These are phyloP conservation scores for Chelonus formosanus DNA, from an alignment of 2,888 invertebrate species.

Conservation along the genomic window DNA sequence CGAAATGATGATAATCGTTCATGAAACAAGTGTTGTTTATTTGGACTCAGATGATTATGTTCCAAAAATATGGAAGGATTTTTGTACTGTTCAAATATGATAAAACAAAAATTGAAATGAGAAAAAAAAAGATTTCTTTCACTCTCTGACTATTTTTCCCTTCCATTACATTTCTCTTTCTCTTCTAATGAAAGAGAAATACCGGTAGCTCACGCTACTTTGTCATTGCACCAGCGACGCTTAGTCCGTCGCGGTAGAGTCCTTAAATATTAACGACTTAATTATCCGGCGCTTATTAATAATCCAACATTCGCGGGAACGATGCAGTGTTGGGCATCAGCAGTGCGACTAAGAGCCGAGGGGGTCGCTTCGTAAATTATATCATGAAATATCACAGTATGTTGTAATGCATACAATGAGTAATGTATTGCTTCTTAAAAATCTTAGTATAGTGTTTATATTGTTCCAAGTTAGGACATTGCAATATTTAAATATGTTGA, in stretches of 20 bases:
- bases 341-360: constrained; percentile 31
- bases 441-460: background rate
- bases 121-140: constrained; percentile 11
- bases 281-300: constrained; percentile 59
- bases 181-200: constrained; percentile 22
- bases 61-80: background rate
- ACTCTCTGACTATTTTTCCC: background rate
- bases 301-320: constrained; percentile 45
- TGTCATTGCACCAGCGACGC: constrained; percentile 43
- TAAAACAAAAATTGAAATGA: constrained; percentile 4
- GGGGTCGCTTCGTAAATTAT: constrained; percentile 17
- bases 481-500: no score
- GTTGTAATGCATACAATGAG: constrained; percentile 13
- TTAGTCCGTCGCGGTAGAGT: constrained; percentile 45
- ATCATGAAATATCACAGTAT: constrained; percentile 8
- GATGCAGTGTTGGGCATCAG: constrained; percentile 27
- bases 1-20: no score
- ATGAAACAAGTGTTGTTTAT: no score
- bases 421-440: background rate
- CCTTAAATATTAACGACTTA: constrained; percentile 61
- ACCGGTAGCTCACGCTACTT: constrained; percentile 36
- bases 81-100: background rate
- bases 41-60: no score
- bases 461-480: no score
- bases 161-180: background rate